These are phyloP conservation scores for Hypomecis atomaria DNA, from an alignment of 2,888 invertebrate species.

Conservation along the genomic window DNA sequence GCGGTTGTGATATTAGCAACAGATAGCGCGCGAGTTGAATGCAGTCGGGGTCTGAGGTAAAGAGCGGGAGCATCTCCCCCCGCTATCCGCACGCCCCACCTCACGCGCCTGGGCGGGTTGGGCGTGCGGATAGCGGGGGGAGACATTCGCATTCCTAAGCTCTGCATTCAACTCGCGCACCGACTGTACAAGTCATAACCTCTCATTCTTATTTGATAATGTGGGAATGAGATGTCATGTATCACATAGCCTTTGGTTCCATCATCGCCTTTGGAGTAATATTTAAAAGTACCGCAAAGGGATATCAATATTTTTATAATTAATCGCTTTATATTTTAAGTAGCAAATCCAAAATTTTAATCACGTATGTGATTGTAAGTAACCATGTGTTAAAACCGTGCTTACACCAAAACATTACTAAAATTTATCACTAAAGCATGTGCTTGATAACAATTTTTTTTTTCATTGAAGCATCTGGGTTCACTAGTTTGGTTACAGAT, in stretches of 20 bases:
- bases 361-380: constrained; percentile 22
- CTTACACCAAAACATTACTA: constrained; percentile 7
- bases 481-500: neutral
- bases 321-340: constrained; percentile 40
- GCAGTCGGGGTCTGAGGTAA: no score
- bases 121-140: no score
- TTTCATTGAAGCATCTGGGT: neutral
- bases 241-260: neutral
- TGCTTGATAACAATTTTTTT: neutral
- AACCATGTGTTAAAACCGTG: constrained; percentile 38
- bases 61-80: no score
- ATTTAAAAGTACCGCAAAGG: constrained; percentile 45
- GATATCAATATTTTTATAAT: constrained; percentile 42
- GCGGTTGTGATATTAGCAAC: no score
- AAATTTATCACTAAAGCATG: constrained; percentile 22
- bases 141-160: no score
- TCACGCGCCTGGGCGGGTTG: no score
- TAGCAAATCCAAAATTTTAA: constrained; percentile 35
- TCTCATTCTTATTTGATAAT: neutral
- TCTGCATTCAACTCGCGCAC: no score
- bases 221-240: neutral
- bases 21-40: no score
- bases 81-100: no score
- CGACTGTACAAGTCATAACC: no score
- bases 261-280: constrained; percentile 10